Conservation (phyloP, 2,888 invertebrate genomes). For the Xestia ashworthii region DNA sequence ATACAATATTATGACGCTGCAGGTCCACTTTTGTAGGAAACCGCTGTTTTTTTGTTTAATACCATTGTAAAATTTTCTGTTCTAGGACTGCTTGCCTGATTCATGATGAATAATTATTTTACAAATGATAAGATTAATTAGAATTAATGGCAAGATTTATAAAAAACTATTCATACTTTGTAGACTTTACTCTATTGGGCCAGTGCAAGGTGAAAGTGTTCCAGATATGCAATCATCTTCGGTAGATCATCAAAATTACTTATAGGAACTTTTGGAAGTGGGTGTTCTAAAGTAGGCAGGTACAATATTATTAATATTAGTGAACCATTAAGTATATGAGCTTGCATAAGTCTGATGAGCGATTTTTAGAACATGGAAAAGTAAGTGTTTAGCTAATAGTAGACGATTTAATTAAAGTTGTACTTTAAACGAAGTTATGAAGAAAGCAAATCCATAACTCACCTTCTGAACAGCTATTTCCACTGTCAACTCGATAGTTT, state of each 20-base stretch:
- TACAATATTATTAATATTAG: not conserved
- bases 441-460: constrained; percentile 63
- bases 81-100: not conserved
- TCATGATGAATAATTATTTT: not conserved
- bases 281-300: not conserved
- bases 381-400: not conserved
- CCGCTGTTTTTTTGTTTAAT: no score
- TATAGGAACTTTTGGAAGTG: not conserved
- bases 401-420: not conserved
- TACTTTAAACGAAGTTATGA: not conserved
- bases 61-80: not conserved
- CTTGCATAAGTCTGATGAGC: not conserved
- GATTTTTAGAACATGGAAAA: not conserved
- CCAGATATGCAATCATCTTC: not conserved
- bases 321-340: not conserved
- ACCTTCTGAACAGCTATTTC: constrained; percentile 91
- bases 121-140: not conserved
- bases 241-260: not conserved
- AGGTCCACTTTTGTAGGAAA: not conserved
- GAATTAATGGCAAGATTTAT: not conserved
- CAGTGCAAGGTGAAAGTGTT: not conserved
- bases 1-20: not conserved
- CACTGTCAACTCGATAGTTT: constrained; percentile 90
- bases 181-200: not conserved
- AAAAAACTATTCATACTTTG: not conserved